Conservation (phyloP, 92 coral and sea anemone species). For the Umimayanthus chanpuru region DNA sequence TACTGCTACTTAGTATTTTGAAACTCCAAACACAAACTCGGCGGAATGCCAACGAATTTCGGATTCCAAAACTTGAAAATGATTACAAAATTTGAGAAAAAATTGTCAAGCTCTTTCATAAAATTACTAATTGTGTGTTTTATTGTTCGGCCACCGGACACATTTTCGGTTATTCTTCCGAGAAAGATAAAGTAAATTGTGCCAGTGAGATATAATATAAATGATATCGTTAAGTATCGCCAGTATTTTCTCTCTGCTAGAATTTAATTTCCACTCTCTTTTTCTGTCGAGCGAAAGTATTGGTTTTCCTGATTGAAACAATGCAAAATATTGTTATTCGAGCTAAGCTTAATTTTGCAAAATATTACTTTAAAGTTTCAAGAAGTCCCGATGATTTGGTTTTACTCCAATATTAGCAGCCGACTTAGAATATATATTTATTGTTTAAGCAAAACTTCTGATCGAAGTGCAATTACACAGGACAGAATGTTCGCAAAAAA, state of each 20-base stretch:
- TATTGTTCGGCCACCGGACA: neutral
- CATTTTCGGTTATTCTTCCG: neutral
- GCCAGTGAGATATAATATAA: neutral
- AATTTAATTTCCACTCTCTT: neutral
- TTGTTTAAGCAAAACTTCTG: neutral
- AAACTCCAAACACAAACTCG: neutral
- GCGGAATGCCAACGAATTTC: neutral
- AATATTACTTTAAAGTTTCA: neutral
- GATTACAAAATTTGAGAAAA: neutral
- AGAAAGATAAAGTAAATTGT: conserved; percentile 24
- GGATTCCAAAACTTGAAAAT: neutral
- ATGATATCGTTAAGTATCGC: conserved; percentile 6
- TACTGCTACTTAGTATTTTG: neutral
- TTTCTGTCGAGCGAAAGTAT: neutral
- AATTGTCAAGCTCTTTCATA: neutral
- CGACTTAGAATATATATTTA: neutral
- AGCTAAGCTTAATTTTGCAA: neutral
- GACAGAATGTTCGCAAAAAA: neutral
- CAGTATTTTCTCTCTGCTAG: neutral
- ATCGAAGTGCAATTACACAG: conserved; percentile 22
- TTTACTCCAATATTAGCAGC: neutral
- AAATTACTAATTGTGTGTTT: no score
- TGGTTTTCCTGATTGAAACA: neutral
- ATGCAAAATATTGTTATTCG: neutral
- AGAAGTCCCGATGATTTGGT: neutral